Evolutionary conservation across 2,113 vertebrate species (phyloP), one percentile per base, ranked within the genome.

Genomic region (Jacana jacana): DNA sequence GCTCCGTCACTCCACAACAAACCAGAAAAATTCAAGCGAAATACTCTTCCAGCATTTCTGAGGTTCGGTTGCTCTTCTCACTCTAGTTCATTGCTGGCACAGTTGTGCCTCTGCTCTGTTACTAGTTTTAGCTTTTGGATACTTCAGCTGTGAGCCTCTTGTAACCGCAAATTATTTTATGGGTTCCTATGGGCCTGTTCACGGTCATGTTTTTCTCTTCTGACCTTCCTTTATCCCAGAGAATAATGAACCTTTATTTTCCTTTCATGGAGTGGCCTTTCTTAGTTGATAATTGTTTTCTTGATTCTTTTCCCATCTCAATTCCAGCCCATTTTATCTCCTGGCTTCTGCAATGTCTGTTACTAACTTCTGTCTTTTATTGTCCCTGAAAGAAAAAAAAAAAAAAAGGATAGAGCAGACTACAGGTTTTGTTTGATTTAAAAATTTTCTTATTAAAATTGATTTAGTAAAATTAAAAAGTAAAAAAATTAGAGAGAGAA

Each of bases 41-140:
- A 55, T 7, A 12, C 9, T 80, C 68, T 8, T 73, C 19, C 55
- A 84, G 46, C 3, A 4, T 22, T 91, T 88, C 60, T 55, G 76
- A 95, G 58, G 37, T 33, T 86, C 78, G 42, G 22, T 64, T 70
- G 35, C 20, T 75, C 48, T 89, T 81, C 33, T 81, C 0, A 0
- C 19, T 84, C 51, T 78, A 73, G 51, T 55, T 83, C 63, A 58
- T 77, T 13, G 5, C 39, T 96, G 86, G 61, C 80, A 31, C 27
- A 81, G 65, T 84, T 25, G 25, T 88, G 71, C 28, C 52, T 94
- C 65, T 90, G 33, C 60, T 61, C 76, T 66, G 31, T 66, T 91
- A 79, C 90, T 88, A 88, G 93, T 93, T 91, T 93, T 94, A 96
- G 90, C 39, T 48, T 81, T 85, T 86, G 77, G 52, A 93, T 91